Conservation (phyloP, 2,797 vertebrate genomes). For the Oceanodroma leucorhoa region DNA sequence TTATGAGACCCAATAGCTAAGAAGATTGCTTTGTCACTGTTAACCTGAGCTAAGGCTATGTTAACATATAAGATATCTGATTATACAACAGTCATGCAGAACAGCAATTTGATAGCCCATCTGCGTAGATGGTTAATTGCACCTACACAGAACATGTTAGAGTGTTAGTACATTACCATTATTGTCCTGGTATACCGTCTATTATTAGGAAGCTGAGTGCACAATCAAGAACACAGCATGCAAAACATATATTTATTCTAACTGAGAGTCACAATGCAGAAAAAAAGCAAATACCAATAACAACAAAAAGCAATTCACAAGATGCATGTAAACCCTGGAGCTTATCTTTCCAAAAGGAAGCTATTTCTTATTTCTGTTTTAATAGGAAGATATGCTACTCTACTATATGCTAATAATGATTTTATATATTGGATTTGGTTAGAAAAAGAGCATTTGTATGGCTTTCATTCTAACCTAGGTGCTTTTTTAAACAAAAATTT, state of each 20-base stretch:
- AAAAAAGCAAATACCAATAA: background rate
- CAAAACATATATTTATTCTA: constrained; percentile 12
- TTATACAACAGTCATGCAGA: background rate
- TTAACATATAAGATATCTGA: background rate
- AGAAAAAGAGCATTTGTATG: background rate
- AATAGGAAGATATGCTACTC: background rate
- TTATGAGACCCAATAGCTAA: background rate
- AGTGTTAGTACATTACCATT: background rate
- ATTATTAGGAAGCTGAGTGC: background rate
- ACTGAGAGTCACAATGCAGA: background rate
- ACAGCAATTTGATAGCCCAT: background rate
- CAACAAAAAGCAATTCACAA: background rate
- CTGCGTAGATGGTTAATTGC: background rate
- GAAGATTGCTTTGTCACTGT: background rate
- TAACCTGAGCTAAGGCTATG: background rate
- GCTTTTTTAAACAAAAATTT: background rate
- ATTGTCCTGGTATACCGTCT: background rate
- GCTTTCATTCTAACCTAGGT: background rate
- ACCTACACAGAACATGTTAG: background rate
- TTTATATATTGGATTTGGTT: background rate
- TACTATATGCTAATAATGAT: background rate
- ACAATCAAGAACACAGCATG: constrained; percentile 2
- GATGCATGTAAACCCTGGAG: background rate
- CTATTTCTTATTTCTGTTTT: background rate
- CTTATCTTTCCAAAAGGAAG: background rate